These are phyloP conservation scores for Zygaena filipendulae DNA, from an alignment of 2,888 invertebrate genomes.

Conservation along the genomic window DNA sequence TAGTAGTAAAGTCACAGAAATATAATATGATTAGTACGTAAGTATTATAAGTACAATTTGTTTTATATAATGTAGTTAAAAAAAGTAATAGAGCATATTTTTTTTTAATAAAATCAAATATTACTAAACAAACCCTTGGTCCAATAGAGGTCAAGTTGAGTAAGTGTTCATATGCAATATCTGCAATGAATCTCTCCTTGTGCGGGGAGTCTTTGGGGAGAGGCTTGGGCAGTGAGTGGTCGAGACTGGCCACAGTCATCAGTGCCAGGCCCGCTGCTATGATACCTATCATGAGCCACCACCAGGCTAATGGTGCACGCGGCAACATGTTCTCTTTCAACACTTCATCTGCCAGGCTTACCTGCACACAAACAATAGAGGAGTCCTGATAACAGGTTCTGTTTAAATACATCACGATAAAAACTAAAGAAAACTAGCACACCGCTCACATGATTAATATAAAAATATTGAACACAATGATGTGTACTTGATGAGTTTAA, in stretches of 20 bases:
- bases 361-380: too few species aligned
- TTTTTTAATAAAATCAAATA: too few species aligned
- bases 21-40: too few species aligned
- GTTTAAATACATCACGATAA: too few species aligned
- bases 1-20: too few species aligned
- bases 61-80: too few species aligned
- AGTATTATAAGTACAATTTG: too few species aligned
- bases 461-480: constrained; percentile 11
- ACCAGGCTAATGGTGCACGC: constrained; percentile 23
- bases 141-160: constrained; percentile 71
- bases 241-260: constrained; percentile 64
- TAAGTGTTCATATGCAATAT: constrained; percentile 73
- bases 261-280: constrained; percentile 56
- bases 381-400: too few species aligned
- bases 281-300: constrained; percentile 57
- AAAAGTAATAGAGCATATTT: too few species aligned
- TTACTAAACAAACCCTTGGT: constrained; percentile 60
- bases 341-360: background rate
- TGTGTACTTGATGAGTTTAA: too few species aligned
- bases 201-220: constrained; percentile 25
- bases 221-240: constrained; percentile 67
- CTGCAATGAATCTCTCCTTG: constrained; percentile 47
- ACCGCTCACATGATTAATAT: constrained; percentile 1
- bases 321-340: constrained; percentile 33
- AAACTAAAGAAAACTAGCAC: too few species aligned